Percentiles rank a stretch among this genome's conserved stretches.
Conservation (phyloP, 2,888 invertebrate species). For the Melipona beecheii region DNA sequence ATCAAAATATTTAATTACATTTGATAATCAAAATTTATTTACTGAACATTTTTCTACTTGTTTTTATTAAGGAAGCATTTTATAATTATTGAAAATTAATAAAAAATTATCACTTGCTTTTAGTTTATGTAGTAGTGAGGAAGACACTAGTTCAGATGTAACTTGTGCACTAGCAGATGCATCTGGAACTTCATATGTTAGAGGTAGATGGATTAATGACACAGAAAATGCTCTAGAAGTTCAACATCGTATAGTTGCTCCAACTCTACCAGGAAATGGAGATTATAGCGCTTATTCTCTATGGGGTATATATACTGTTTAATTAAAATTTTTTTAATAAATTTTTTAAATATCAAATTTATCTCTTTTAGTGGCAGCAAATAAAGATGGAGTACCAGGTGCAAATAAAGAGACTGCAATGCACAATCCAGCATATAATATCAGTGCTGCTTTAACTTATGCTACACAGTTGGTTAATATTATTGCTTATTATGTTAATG, state of each 20-base stretch:
- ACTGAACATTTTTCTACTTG: conserved; percentile 27
- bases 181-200: conserved; percentile 91
- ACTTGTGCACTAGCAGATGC: conserved; percentile 88
- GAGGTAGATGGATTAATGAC: conserved; percentile 91
- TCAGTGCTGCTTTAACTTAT: conserved; percentile 93
- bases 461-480: conserved; percentile 93
- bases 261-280: conserved; percentile 92
- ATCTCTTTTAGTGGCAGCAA: conserved; percentile 85
- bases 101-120: conserved; percentile 27
- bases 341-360: conserved; percentile 29
- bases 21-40: background rate
- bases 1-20: background rate
- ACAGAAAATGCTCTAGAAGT: conserved; percentile 89
- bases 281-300: conserved; percentile 92
- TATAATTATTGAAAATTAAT: background rate
- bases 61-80: conserved; percentile 7
- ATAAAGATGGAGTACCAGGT: conserved; percentile 85
- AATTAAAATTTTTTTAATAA: background rate
- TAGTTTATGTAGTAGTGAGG: conserved; percentile 80
- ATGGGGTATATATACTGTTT: conserved; percentile 87
- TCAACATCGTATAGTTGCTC: conserved; percentile 92
- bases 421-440: conserved; percentile 89
- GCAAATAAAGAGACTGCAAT: conserved; percentile 86
- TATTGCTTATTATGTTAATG: conserved; percentile 93
- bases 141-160: conserved; percentile 78